A percentile compares a stretch with the other conserved stretches of the same genome.
phyloP scores from a whole-genome alignment of 2,888 invertebrate species.

The Aphidoletes aphidimyza region DNA sequence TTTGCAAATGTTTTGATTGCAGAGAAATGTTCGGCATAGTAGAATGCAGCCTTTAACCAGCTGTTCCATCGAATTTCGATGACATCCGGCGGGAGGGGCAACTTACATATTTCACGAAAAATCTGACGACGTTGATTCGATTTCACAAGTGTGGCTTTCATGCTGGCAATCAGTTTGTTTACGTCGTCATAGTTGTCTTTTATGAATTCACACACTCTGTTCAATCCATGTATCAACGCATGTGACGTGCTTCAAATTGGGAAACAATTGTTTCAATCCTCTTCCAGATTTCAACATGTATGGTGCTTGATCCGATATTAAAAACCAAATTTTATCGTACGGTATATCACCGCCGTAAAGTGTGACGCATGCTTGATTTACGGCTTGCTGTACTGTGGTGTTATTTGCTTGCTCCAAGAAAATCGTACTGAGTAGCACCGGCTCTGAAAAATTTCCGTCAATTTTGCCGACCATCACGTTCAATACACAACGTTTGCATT shows the following conservation, averaged over 20 bases:
- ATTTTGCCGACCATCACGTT: conserved; percentile 3
- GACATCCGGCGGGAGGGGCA: not conserved
- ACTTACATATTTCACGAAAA: not conserved
- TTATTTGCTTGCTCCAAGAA: not conserved
- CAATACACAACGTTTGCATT: not conserved
- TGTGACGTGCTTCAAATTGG: conserved; percentile 8
- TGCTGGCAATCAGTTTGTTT: conserved; percentile 19
- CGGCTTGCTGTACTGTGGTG: conserved; percentile 9
- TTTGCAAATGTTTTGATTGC: not conserved
- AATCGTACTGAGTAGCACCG: not conserved
- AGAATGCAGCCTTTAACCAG: conserved; percentile 15
- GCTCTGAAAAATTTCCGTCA: not conserved
- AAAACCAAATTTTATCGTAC: not conserved
- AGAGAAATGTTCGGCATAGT: not conserved
- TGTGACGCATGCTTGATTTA: not conserved
- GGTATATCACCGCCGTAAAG: not conserved
- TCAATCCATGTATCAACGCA: conserved; percentile 39
- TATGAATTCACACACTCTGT: conserved; percentile 1
- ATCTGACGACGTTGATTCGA: not conserved
- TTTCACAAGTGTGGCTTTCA: conserved; percentile 21
- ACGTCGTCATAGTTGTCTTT: not conserved
- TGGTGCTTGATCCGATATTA: not conserved
- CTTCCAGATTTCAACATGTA: conserved; percentile 4
- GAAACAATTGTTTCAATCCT: not conserved
- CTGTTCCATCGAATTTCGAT: not conserved